These are phyloP conservation scores for Oligia fasciuncula DNA, from an alignment of 2,888 invertebrate species.

Conservation along the genomic window DNA sequence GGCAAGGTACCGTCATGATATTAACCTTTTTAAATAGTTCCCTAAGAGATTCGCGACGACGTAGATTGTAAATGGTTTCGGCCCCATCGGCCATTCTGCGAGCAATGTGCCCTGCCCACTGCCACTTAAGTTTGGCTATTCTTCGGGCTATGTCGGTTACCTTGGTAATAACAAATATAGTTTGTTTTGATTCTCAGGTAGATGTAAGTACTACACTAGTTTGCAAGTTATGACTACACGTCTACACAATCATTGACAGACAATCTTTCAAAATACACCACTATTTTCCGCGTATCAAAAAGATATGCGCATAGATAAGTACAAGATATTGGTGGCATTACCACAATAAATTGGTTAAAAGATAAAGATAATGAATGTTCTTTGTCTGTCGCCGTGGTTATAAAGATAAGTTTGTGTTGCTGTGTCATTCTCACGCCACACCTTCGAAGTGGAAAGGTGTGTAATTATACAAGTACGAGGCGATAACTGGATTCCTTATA, in stretches of 20 bases:
- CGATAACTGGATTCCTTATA: not conserved
- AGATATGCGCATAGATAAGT: conserved; percentile 12
- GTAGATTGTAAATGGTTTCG: too few species aligned
- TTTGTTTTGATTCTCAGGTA: too few species aligned
- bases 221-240: too few species aligned
- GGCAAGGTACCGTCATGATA: too few species aligned
- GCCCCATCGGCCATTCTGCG: too few species aligned
- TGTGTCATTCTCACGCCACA: conserved; percentile 13
- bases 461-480: not conserved
- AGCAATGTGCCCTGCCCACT: too few species aligned
- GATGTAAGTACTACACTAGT: too few species aligned
- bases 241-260: not conserved
- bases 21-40: too few species aligned
- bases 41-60: too few species aligned
- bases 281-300: conserved; percentile 1
- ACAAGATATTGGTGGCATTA: conserved; percentile 31
- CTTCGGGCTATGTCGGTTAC: too few species aligned
- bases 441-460: not conserved
- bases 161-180: too few species aligned
- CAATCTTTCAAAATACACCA: not conserved
- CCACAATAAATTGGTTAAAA: not conserved
- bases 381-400: conserved; percentile 3
- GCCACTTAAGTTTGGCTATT: too few species aligned
- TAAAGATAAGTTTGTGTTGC: conserved; percentile 8
- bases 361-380: conserved; percentile 4